A percentile compares a stretch with the other conserved stretches of the same genome.
These are phyloP conservation scores for Graptemys geographica DNA, from an alignment of 2,797 vertebrate species.

Conservation along the genomic window DNA sequence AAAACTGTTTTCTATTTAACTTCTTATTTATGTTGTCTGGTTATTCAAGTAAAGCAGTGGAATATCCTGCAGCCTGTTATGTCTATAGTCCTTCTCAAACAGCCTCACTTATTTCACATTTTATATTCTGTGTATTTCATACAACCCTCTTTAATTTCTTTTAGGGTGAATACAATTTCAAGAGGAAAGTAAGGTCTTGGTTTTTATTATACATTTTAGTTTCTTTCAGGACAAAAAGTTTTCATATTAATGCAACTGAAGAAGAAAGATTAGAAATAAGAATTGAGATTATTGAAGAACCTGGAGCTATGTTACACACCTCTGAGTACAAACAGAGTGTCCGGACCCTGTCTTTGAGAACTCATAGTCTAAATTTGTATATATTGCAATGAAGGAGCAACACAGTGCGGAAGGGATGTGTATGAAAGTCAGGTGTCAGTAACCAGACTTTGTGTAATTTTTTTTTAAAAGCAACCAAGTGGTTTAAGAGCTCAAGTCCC, in stretches of 20 bases:
- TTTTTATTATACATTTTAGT: background rate
- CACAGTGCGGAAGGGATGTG: background rate
- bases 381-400: background rate
- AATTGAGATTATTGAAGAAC: background rate
- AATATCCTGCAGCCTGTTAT: background rate
- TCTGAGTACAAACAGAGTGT: background rate
- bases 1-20: background rate
- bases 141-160: background rate
- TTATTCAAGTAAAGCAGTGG: background rate
- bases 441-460: background rate
- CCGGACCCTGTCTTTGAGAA: background rate
- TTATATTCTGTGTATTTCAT: background rate
- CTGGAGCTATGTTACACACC: background rate
- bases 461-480: background rate
- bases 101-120: background rate
- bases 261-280: background rate
- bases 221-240: background rate
- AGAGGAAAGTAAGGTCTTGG: background rate
- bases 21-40: background rate
- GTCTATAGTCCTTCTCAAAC: rapidly evolving
- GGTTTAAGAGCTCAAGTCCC: background rate
- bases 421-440: background rate
- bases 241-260: background rate
- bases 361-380: background rate
- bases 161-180: background rate